Conservation (phyloP, 2,113 vertebrate genomes). For the Dissostichus mawsoni region DNA sequence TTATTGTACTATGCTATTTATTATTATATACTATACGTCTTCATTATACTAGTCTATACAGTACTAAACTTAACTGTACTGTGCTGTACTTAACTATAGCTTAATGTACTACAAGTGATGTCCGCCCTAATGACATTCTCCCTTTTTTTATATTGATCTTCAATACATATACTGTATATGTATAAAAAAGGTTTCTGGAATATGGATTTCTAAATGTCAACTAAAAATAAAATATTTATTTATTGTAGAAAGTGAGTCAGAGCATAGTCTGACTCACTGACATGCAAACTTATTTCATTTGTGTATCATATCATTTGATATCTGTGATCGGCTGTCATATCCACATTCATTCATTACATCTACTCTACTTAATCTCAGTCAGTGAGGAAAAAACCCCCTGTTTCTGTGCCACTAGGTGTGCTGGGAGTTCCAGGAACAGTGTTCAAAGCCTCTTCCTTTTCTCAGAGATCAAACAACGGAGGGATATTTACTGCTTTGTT, state of each 20-base stretch:
- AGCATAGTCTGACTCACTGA: background rate
- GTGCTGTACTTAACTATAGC: background rate
- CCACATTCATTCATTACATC: background rate
- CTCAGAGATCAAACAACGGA: constrained; percentile 74
- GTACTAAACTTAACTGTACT: background rate
- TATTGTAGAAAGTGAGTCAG: background rate
- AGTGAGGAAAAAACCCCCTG: constrained; percentile 70
- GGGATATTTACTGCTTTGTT: constrained; percentile 81
- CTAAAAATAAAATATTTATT: background rate
- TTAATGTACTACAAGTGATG: background rate
- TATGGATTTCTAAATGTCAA: background rate
- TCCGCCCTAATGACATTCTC: background rate
- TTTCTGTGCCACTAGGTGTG: constrained; percentile 46
- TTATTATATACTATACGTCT: background rate
- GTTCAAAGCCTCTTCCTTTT: constrained; percentile 80
- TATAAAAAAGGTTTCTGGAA: no score
- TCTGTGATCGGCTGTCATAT: no score
- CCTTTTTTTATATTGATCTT: background rate
- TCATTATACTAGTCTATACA: no score
- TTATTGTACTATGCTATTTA: no score
- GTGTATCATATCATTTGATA: background rate
- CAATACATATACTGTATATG: no score
- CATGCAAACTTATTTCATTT: background rate
- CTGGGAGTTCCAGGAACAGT: constrained; percentile 72
- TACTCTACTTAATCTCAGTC: constrained; percentile 33